These are phyloP conservation scores for Dipodomys merriami DNA, from an alignment of 2,113 vertebrate genomes.

Conservation along the genomic window DNA sequence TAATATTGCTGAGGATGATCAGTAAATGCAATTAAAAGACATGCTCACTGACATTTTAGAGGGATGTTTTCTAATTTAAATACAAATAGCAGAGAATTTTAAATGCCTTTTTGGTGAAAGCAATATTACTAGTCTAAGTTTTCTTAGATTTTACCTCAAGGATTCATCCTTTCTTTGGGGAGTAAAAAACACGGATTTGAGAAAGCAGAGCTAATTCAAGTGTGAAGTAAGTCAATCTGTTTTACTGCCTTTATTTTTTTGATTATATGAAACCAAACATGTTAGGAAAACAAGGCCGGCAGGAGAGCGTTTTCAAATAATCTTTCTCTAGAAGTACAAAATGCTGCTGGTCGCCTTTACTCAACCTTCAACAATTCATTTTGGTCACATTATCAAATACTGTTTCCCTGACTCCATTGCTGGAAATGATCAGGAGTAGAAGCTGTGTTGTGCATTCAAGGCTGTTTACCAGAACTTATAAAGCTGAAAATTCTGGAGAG, in stretches of 20 bases:
- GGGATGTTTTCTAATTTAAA: too few relatives aligned
- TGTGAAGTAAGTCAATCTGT: too few relatives aligned
- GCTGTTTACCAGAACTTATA: not conserved
- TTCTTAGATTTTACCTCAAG: not conserved
- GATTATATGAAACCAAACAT: not conserved
- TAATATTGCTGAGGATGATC: too few relatives aligned
- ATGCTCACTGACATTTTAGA: too few relatives aligned
- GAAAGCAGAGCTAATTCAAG: not conserved
- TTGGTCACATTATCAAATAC: not conserved
- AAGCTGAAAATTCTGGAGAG: not conserved
- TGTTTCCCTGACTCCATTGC: not conserved
- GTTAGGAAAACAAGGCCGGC: not conserved
- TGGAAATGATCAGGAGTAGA: not conserved
- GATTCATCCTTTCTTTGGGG: not conserved
- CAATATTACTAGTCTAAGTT: conserved; percentile 1
- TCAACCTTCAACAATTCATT: not conserved
- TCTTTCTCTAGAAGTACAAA: not conserved
- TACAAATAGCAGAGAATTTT: too few relatives aligned
- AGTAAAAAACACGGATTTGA: not conserved
- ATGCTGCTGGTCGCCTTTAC: not conserved
- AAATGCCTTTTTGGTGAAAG: not conserved
- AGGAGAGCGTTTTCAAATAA: not conserved
- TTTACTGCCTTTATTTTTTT: not conserved
- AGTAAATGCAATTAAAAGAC: too few relatives aligned
- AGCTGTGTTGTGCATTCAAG: not conserved